Base-by-base conservation (phyloP, 2,113 vertebrate species). In the Sander lucioperca region DNA sequence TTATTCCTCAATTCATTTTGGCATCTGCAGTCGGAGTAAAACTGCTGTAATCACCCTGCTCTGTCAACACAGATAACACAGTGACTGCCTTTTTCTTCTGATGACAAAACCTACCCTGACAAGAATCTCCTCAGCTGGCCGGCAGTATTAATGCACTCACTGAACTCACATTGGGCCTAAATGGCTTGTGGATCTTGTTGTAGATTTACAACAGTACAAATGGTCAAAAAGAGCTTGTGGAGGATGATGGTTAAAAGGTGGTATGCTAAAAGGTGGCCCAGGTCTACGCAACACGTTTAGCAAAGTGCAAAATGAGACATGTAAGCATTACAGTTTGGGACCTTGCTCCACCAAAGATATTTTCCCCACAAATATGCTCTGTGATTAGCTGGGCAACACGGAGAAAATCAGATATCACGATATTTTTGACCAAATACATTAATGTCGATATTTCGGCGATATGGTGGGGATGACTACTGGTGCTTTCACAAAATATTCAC, bases 1-100 rank as follows among this genome's bases (percentile, higher is more conserved):
- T 75, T 78, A 89, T 80, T 79, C 54, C 15, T 77, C 70, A 61
- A 65, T 85, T 66, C 21, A 67, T 82, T 83, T 73, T 85, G 69
- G 71, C 77, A 70, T 84, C 79, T 87, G 74, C 36, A 79, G 56
- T 65, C 54, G 6, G 63, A 70, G 25, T 58, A 45, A 84, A 86
- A 81, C 77, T 73, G 74, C 86, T 72, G 53, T 62, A 68, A 82
- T 86, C 80, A 79, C 23, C 54, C 53, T 16, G 53, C 57, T 84
- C 21, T 47, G n/a, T 86, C 72, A 74, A 84, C 23, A 83, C 51
- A 63, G 13, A 67, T 23, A 69, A 77, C 25, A 23, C 58, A 58
- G 21, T 6, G 67, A 25, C 33, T 12, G 58, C 73, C 65, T 54
- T 82, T 43, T 88, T 77, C 63, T 77, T 83, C 51, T 50, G 27